These are phyloP conservation scores for Phainopepla nitens DNA, from an alignment of 2,113 vertebrate species.

Conservation along the genomic window DNA sequence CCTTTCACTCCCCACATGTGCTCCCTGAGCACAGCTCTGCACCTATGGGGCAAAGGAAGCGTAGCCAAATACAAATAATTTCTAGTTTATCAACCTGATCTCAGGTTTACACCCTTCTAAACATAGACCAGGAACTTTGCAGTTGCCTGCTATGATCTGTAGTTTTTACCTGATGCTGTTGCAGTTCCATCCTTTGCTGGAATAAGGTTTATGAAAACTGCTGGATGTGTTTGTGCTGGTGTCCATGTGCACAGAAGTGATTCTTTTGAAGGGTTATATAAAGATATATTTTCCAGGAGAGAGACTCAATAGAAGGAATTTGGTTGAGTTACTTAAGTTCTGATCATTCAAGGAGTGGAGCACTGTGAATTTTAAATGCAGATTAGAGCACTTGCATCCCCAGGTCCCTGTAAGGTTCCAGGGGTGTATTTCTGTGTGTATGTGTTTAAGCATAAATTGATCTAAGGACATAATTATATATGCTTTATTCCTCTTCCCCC, in stretches of 20 bases:
- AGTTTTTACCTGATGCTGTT: neutral
- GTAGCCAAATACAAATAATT: neutral
- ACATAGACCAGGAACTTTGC: neutral
- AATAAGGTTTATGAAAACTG: neutral
- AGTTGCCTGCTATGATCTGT: neutral
- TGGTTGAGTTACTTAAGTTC: neutral
- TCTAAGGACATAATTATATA: neutral
- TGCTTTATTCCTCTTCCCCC: neutral
- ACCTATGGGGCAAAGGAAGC: fast-evolving
- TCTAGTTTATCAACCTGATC: neutral
- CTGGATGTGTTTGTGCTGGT: neutral
- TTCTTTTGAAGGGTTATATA: neutral
- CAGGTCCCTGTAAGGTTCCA: neutral
- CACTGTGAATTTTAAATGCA: neutral
- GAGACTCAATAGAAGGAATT: neutral
- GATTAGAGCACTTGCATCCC: neutral
- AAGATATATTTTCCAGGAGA: neutral
- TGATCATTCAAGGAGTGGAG: neutral
- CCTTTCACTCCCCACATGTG: neutral
- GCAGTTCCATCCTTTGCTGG: neutral
- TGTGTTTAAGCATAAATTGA: neutral
- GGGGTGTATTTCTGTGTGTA: neutral
- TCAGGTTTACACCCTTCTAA: neutral
- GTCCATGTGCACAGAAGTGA: fast-evolving
- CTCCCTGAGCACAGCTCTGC: neutral